Evolutionary conservation across 2,797 vertebrate genomes (phyloP).

Genomic region (Sebastes glaucus): DNA sequence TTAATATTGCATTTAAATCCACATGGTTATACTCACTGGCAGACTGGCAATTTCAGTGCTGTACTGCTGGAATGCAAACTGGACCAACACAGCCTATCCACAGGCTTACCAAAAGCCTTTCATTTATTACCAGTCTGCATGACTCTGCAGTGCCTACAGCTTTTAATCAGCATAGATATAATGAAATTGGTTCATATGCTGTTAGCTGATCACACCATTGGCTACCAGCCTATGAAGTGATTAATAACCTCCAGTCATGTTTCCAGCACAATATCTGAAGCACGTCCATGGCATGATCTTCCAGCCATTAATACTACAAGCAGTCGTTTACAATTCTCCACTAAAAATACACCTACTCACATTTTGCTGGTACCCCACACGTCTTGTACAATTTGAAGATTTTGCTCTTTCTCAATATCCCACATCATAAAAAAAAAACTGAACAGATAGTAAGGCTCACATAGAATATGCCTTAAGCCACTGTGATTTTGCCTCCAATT

Average conservation of each 20-base stretch:
- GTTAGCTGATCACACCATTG: slow-evolving; percentile 6
- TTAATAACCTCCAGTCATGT: slow-evolving; percentile 2
- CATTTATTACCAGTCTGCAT: slow-evolving; percentile 36
- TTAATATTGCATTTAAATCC: slow-evolving; percentile 53
- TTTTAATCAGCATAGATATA: slow-evolving; percentile 27
- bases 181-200: slow-evolving; percentile 12
- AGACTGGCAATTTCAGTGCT: slow-evolving; percentile 11
- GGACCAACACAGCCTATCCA: slow-evolving; percentile 5
- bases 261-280: slow-evolving; percentile 9
- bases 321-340: background rate
- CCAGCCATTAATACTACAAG: background rate
- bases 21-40: slow-evolving; percentile 7
- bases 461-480: background rate
- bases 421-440: background rate
- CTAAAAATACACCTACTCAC: background rate
- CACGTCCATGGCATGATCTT: background rate
- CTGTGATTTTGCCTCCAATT: background rate
- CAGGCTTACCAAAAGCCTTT: slow-evolving; percentile 33
- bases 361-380: background rate
- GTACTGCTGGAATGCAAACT: slow-evolving; percentile 18
- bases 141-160: slow-evolving; percentile 16
- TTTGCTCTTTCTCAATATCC: background rate
- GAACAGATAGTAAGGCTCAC: background rate
- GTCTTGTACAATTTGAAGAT: background rate
- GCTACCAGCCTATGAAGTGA: slow-evolving; percentile 4